Conservation (phyloP, 2,113 vertebrate species). For the Syngnathoides biaculeatus region DNA sequence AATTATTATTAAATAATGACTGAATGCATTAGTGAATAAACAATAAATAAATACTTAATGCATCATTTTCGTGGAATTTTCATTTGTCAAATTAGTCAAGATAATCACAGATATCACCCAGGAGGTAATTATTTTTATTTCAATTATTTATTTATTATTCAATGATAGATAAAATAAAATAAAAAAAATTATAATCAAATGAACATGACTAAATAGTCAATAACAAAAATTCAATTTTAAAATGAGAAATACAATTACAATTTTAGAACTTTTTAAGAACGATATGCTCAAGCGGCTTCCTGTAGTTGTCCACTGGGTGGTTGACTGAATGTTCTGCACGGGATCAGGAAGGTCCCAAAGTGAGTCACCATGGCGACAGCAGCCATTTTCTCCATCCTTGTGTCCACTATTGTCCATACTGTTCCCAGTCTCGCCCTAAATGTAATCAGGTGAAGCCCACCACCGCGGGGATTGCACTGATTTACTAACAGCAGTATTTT, state of each 20-base stretch:
- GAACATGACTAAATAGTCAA: background rate
- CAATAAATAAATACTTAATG: too few species aligned
- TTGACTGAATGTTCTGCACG: slow-evolving; percentile 22
- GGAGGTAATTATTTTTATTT: background rate
- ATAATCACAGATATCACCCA: background rate
- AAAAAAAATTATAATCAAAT: background rate
- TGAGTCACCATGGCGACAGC: slow-evolving; percentile 34
- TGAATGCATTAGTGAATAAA: too few species aligned
- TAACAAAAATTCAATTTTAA: background rate
- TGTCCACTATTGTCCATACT: slow-evolving; percentile 23
- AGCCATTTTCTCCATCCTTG: slow-evolving; percentile 17
- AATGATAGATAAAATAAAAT: background rate
- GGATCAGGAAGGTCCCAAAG: slow-evolving; percentile 20
- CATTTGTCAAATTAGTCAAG: too few species aligned
- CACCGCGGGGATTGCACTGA: slow-evolving; percentile 57
- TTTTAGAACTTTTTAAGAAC: too few species aligned
- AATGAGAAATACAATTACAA: too few species aligned
- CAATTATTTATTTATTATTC: background rate
- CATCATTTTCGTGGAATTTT: background rate
- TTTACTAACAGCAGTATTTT: slow-evolving; percentile 29
- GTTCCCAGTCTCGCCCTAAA: slow-evolving; percentile 20
- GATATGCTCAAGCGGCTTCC: background rate
- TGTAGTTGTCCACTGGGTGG: slow-evolving; percentile 1
- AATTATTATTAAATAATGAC: too few species aligned
- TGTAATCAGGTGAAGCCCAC: slow-evolving; percentile 50